phyloP scores from a whole-genome alignment of 2,113 vertebrate genomes.

The Apteryx owenii region DNA sequence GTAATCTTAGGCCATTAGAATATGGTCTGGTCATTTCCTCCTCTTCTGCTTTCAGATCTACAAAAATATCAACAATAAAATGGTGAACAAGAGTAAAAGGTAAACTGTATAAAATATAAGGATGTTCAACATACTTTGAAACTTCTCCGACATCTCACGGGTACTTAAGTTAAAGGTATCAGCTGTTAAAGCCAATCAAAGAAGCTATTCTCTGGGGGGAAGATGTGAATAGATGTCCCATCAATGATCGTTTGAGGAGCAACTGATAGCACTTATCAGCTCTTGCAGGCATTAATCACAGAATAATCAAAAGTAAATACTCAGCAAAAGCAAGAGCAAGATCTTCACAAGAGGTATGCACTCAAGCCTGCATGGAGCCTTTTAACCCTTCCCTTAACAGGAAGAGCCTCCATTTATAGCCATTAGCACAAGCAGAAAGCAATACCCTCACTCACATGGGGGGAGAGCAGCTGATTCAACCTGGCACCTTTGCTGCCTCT shows the following conservation, averaged over 20 bases:
- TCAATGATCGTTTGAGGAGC: constrained; percentile 30
- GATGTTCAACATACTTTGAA: constrained; percentile 23
- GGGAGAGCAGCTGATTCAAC: not conserved
- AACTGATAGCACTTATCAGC: constrained; percentile 62
- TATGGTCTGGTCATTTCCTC: constrained; percentile 12
- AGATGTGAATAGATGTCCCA: constrained; percentile 42
- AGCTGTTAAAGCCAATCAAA: constrained; percentile 54
- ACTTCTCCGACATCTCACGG: not conserved
- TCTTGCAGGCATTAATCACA: constrained; percentile 61
- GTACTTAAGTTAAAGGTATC: constrained; percentile 49
- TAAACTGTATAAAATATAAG: not conserved
- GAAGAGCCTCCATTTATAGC: not conserved
- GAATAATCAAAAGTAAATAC: constrained; percentile 71
- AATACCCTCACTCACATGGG: not conserved
- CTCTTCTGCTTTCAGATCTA: constrained; percentile 32
- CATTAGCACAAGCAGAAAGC: not conserved
- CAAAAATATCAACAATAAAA: not conserved
- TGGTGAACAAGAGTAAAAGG: not conserved
- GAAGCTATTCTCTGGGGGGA: constrained; percentile 21
- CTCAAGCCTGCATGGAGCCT: not conserved
- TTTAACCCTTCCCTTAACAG: constrained; percentile 45
- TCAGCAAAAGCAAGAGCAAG: constrained; percentile 23
- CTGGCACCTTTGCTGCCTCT: not conserved
- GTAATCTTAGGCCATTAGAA: constrained; percentile 23
- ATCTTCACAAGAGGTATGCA: not conserved